These are phyloP conservation scores for Gasterosteus aculeatus DNA, from an alignment of 2,113 vertebrate species.

Conservation along the genomic window DNA sequence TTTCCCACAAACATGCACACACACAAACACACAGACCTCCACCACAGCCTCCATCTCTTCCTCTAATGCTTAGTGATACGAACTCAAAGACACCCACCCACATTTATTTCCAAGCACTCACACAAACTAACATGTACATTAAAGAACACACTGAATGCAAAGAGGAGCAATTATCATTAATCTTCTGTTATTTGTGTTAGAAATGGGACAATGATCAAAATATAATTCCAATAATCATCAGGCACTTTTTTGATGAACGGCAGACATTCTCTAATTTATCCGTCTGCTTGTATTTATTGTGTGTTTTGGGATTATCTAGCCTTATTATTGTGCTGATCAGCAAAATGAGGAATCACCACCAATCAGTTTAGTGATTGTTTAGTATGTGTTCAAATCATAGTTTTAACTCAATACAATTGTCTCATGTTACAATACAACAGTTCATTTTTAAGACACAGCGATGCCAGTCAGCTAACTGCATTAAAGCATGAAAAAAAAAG, in stretches of 20 bases:
- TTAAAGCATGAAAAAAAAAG: not conserved
- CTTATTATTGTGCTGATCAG: not conserved
- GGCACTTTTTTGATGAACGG: too few species aligned
- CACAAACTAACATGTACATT: not conserved
- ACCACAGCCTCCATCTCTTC: not conserved
- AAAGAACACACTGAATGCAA: not conserved
- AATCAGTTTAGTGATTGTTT: not conserved
- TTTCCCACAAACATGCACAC: constrained; percentile 9
- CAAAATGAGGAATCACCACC: not conserved
- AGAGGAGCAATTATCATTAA: not conserved
- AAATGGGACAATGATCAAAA: not conserved
- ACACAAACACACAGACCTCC: not conserved
- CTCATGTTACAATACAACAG: not conserved
- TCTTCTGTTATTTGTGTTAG: not conserved
- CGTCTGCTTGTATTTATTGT: not conserved
- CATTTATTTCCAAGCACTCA: not conserved
- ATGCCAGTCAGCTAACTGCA: not conserved
- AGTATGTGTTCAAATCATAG: not conserved
- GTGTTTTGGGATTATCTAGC: not conserved
- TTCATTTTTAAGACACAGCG: too few species aligned
- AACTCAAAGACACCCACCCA: not conserved
- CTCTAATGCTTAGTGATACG: constrained; percentile 4
- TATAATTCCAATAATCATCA: not conserved
- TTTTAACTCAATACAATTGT: not conserved
- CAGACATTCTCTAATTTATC: not conserved